Evolutionary conservation across 2,113 vertebrate genomes (phyloP), one percentile per base, ranked within the genome.

Genomic region (Bos javanicus): DNA sequence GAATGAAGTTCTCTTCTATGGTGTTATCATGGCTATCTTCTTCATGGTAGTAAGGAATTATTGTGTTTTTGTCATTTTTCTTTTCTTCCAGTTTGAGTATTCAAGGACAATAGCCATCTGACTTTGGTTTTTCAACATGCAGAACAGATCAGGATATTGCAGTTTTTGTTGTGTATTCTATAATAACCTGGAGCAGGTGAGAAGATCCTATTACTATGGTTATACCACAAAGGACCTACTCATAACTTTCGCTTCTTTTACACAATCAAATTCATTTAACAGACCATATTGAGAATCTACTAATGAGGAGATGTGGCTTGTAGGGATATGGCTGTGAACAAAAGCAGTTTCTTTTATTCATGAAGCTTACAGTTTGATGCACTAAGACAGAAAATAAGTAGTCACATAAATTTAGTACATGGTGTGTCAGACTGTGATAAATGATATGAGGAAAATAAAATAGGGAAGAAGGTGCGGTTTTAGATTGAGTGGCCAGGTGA

Each of bases 121-220:
- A 6, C 43, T 98, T 98, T 33, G 98, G 98, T 74, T 98, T 25
- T 98, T 98, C 91, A 71, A 86, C 33, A 97, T 97, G 80, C 98
- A 99, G 48, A 99, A 96, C 76, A 99, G 99, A 90, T 99, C 99
- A 97, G 99, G 99, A 17, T 99, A 99, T 97, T 99, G 99, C 98
- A 99, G 98, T 81, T 99, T 99, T 96, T 99, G 99, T 98, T 99
- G 99, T 0, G 99, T 99, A 80, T 98, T 99, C 81, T 99, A 99
- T 97, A 98, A 59, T 95, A 99, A 99, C 95, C 98, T 99, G 98
- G 99, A 99, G 59, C 99, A 99, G 99, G 99, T 99, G 97, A 97
- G 96, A 36, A 28, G 60, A 76, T 83, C 52, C 85, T 80, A 13
- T 91, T 64, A 33, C 71, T 26, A 17, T 25, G n/a, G 8, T 91